Evolutionary conservation across 2,888 invertebrate genomes (phyloP), one percentile per base, ranked within the genome.

Genomic region (Drosophila subquinaria): DNA sequence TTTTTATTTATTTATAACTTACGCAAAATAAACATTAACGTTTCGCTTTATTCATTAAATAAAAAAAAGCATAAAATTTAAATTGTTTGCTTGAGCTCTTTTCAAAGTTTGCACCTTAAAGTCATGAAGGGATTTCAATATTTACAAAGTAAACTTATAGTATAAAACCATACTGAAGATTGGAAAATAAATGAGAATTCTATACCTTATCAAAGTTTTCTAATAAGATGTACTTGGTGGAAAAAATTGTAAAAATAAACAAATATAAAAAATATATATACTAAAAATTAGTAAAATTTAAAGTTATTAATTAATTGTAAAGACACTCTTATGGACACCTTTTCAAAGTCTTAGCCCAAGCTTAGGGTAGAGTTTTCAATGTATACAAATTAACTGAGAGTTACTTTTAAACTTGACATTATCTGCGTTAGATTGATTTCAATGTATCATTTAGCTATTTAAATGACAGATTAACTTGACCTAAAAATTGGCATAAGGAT

Each of bases 111-210:
- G 17, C 4, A n/a, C 17, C 4, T 15, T n/a, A 33, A 35, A 20
- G 36, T 50, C 50, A 50, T 17, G 35, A 17, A 27, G 3, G 8
- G 47, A 47, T 3, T n/a, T 13, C 2, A 3, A n/a, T 6, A 53
- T 40, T 53, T 15, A 6, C 15, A 27, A 27, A 40, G 53, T 15
- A 40, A 40, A 53, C n/a, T n/a, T n/a, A n/a, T 17, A 42, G n/a
- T 42, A 33, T 43, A 43, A 48, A 15, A 30, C 15, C 30, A 30
- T 2, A 27, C 15, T 40, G 23, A 53, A 38, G 8, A 52, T 13
- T 20, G 23, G 13, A 4, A 11, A 15, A 17, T 1, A 13, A 3
- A 20, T 30, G n/a, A 47, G 23, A 45, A 13, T 23, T 13, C 5
- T 23, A 45, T 5, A 2, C 3, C 45, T 45, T 45, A 13, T 20